phyloP scores from a whole-genome alignment of 1,140 invertebrate species.

The Pectinophora gossypiella region DNA sequence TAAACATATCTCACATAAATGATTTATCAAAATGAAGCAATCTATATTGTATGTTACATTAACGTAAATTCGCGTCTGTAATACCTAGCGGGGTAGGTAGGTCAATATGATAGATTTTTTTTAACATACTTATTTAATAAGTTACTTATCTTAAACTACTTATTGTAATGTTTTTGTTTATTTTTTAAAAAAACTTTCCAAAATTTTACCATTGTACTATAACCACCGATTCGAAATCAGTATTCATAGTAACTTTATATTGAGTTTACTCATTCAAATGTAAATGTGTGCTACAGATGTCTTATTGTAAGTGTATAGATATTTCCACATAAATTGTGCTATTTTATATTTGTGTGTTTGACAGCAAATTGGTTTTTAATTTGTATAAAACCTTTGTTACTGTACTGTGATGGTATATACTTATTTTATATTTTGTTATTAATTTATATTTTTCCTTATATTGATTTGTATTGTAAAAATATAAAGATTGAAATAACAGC shows the following conservation, averaged over 20 bases:
- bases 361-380: slow-evolving; percentile 10
- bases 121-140: no score
- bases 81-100: no score
- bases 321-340: not conserved
- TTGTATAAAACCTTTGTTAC: not conserved
- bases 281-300: not conserved
- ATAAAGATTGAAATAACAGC: no score
- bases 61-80: no score
- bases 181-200: no score
- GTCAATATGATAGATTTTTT: no score
- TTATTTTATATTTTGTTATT: slow-evolving; percentile 12
- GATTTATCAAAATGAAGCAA: not conserved
- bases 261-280: not conserved
- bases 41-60: not conserved
- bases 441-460: slow-evolving; percentile 12
- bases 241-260: no score
- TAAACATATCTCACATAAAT: not conserved
- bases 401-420: slow-evolving; percentile 17
- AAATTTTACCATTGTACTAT: no score
- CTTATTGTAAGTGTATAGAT: not conserved
- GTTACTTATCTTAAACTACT: no score
- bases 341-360: not conserved
- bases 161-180: no score
- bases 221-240: no score
- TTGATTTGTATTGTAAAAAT: no score